phyloP scores from a whole-genome alignment of 2,888 invertebrate genomes.

The Anaspis maculata region DNA sequence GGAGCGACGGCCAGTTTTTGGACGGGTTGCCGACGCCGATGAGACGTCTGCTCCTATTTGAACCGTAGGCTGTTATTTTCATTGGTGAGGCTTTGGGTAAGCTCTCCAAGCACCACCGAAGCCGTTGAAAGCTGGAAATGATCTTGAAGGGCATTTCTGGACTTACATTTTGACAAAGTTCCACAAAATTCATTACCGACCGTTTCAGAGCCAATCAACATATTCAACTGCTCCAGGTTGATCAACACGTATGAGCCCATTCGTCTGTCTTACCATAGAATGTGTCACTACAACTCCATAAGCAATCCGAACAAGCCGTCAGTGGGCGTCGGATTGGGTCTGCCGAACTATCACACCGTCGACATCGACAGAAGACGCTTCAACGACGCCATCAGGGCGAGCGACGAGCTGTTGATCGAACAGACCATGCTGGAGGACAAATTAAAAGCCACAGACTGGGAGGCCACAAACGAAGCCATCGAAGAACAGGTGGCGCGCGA shows the following conservation, averaged over 20 bases:
- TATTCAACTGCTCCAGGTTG: constrained; percentile 65
- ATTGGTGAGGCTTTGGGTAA: too few species aligned
- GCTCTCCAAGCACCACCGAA: too few species aligned
- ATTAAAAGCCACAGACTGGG: constrained; percentile 82
- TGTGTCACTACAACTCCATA: constrained; percentile 82
- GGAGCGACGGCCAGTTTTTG: too few species aligned
- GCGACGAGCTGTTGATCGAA: constrained; percentile 73
- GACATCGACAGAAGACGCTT: constrained; percentile 62
- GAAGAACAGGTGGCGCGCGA: constrained; percentile 81
- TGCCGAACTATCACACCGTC: constrained; percentile 66
- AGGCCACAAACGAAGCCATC: constrained; percentile 84
- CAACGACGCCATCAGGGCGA: constrained; percentile 65
- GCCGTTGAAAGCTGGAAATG: too few species aligned
- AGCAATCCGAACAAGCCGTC: constrained; percentile 75
- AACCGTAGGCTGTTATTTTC: too few species aligned
- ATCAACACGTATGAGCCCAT: constrained; percentile 71
- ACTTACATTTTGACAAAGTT: too few species aligned
- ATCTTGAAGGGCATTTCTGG: too few species aligned
- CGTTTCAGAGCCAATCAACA: constrained; percentile 71
- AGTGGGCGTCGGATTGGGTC: constrained; percentile 75
- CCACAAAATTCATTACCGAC: too few species aligned
- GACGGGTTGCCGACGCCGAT: too few species aligned
- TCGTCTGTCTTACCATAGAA: constrained; percentile 77
- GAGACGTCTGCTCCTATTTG: too few species aligned
- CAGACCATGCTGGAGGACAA: constrained; percentile 90